Evolutionary conservation across 1,140 invertebrate species (phyloP).

Genomic region (Epicauta chinensis): DNA sequence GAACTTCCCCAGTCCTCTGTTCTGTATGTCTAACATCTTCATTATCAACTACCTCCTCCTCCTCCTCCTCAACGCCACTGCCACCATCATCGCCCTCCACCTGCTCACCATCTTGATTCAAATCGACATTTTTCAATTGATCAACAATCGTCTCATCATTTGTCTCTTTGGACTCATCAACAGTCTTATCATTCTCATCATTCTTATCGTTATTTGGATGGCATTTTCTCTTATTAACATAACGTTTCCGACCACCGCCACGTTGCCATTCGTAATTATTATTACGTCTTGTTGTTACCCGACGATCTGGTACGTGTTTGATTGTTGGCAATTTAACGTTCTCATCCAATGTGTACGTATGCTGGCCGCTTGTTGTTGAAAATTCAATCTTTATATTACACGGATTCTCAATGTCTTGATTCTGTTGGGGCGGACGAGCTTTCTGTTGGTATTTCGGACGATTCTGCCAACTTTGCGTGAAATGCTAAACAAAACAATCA

Average conservation of each 20-base stretch:
- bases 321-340: background rate
- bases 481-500: background rate
- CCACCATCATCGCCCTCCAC: conserved; percentile 33
- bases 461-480: background rate
- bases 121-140: conserved; percentile 39
- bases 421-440: background rate
- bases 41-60: background rate
- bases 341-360: background rate
- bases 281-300: background rate
- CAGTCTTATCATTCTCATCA: background rate
- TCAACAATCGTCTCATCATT: conserved; percentile 34
- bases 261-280: background rate
- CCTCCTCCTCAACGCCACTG: conserved; percentile 1
- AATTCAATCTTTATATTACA: background rate
- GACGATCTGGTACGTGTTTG: background rate
- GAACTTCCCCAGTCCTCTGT: too few species aligned
- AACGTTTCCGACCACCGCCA: background rate
- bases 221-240: too few species aligned
- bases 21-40: too few species aligned
- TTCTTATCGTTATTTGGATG: too few species aligned
- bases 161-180: conserved; percentile 6
- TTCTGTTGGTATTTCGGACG: background rate
- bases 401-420: background rate
- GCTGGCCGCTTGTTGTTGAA: background rate
- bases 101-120: conserved; percentile 36